A percentile compares a stretch with the other conserved stretches of the same genome.
Evolutionary conservation across 1,140 invertebrate species (phyloP).

Genomic region (Dreissena rostriformis): DNA sequence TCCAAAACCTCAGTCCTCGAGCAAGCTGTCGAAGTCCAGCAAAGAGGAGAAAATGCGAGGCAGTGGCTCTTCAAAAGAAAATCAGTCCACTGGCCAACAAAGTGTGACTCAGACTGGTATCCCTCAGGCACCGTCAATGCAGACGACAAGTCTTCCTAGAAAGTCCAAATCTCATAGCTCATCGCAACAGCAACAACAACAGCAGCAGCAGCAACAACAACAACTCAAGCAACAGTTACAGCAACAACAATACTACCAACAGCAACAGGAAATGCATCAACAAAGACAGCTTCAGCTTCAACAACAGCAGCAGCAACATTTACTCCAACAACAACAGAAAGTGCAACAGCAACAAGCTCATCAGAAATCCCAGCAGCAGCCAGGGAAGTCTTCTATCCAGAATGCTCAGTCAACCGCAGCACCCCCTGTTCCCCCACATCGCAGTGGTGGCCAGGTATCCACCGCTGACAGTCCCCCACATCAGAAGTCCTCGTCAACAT

Average conservation of each 20-base stretch:
- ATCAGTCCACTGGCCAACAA: conserved; percentile 38
- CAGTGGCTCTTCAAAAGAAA: conserved; percentile 35
- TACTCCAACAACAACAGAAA: background rate
- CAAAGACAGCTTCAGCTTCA: conserved; percentile 56
- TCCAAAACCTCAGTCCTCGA: conserved; percentile 69
- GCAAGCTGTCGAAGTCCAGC: conserved; percentile 54
- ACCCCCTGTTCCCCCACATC: conserved; percentile 55
- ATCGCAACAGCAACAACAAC: conserved; percentile 46
- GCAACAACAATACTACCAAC: conserved; percentile 58
- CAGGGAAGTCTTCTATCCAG: conserved; percentile 1
- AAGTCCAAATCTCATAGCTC: conserved; percentile 51
- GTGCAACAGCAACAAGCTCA: background rate
- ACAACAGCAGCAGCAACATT: conserved; percentile 40
- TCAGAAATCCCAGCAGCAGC: background rate
- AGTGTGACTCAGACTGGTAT: conserved; percentile 35
- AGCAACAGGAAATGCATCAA: conserved; percentile 61
- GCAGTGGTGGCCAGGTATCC: conserved; percentile 42
- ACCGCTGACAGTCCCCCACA: conserved; percentile 40
- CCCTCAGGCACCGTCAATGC: conserved; percentile 27
- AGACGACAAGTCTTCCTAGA: conserved; percentile 37
- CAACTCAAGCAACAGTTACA: conserved; percentile 58
- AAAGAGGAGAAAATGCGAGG: conserved; percentile 63
- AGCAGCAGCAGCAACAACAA: conserved; percentile 56
- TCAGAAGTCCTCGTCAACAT: conserved; percentile 47
- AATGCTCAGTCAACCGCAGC: conserved; percentile 56